Evolutionary conservation across 2,797 vertebrate species (phyloP).

Genomic region (Distichodus sexfasciatus): DNA sequence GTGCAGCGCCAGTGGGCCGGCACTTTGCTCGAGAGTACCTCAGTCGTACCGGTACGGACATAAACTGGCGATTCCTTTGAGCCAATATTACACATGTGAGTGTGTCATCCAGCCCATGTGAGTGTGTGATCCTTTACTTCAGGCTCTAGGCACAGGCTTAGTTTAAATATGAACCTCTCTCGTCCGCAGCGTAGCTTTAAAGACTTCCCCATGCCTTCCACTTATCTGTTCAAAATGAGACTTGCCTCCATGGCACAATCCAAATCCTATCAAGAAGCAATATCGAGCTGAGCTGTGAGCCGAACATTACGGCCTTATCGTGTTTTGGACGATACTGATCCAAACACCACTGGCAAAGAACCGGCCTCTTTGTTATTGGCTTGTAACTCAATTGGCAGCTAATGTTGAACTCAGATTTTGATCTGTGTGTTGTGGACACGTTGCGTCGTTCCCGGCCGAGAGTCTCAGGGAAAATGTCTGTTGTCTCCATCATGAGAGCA

Average conservation of each 20-base stretch:
- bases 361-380: neutral
- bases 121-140: slow-evolving; percentile 6
- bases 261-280: slow-evolving; percentile 11
- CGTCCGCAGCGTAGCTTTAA: slow-evolving; percentile 1
- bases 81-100: too few species aligned
- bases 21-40: too few species aligned
- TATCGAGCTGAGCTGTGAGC: slow-evolving; percentile 2
- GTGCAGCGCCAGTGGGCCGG: too few species aligned
- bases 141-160: neutral
- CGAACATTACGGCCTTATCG: neutral
- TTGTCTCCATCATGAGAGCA: slow-evolving; percentile 3
- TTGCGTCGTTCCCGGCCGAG: slow-evolving; percentile 4
- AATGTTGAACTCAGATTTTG: slow-evolving; percentile 27
- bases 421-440: slow-evolving; percentile 2
- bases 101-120: slow-evolving; percentile 4
- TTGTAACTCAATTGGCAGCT: slow-evolving; percentile 27
- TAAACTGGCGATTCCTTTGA: too few species aligned
- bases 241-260: neutral
- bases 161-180: slow-evolving; percentile 9
- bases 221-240: slow-evolving; percentile 28
- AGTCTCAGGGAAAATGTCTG: neutral
- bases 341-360: slow-evolving; percentile 12
- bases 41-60: too few species aligned
- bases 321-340: neutral
- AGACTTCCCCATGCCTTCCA: slow-evolving; percentile 12